Evolutionary conservation across 1,140 invertebrate genomes (phyloP), one percentile per base, ranked within the genome.

Genomic region (Tetranychus cinnabarinus): DNA sequence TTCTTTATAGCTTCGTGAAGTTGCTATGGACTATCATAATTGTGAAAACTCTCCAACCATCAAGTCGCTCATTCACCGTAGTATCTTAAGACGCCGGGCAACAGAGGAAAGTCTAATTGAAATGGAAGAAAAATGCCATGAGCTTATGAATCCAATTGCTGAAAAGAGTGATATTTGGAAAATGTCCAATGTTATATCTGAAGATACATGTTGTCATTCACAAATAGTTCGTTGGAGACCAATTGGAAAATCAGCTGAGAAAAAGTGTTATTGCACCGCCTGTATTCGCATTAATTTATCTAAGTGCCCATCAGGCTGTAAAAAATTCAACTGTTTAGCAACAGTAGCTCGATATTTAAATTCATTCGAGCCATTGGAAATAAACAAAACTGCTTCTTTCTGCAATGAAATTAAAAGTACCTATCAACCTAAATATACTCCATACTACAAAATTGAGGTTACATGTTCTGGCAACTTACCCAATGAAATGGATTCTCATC

Each of bases 1-100:
- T 62, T 55, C 33, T 48, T 57, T 68, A 56, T 62, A 74, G 72
- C 59, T 74, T 2, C 69, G 69, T 60, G 71, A 74, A 66, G 56
- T 72, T 31, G 71, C 70, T 10, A 57, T 74, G 42, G 67, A 69
- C 35, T 73, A 72, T 62, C 60, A 64, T 35, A 71, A 70, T 60
- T 73, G 69, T 62, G 60, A 67, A 47, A 58, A 62, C 42, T 67
- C 67, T 10, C 54, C 61, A 13, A 42, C 48, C 13, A 61, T 67
- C 1, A 60, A 58, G 56, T 64, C 64, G 10, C 33, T 67, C n/a
- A 65, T 65, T 12, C 63, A 66, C 45, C 54, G 65, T 34, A 63
- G 61, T 56, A 62, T 66, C 45, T 56, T 67, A 5, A 62, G 61
- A 45, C 35, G 65, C 42, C 62, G 63, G 33, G 45, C 64, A 7